Base-by-base conservation (phyloP, 2,797 vertebrate genomes). In the Benthosema pterotum region DNA sequence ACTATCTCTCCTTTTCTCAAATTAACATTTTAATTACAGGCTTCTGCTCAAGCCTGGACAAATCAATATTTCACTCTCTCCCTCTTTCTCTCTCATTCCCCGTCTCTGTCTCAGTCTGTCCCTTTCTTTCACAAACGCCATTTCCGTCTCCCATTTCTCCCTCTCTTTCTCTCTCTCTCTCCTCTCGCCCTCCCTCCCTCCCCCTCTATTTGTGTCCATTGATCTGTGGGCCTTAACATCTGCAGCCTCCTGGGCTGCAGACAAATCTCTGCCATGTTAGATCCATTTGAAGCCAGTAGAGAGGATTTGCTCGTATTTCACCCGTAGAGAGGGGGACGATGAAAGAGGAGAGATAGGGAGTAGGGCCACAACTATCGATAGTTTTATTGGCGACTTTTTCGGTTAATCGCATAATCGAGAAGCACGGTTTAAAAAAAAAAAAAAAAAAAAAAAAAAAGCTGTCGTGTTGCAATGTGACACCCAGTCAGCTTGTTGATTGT, bases 21-120 rank as follows among this genome's bases (percentile, higher is more conserved):
- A 99, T 99, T 99, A 98, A 98, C 97, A 98, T 99, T 97, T 99
- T 99, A 99, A 99, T 99, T 98, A 98, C 95, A 95, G 96, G 94
- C 93, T 38, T 94, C 94, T 95, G 95, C 94, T 95, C 95, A 96
- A 95, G 93, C 92, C 91, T 87, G 85, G 65, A 83, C 88, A 94
- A 96, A 98, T 99, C 97, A 94, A 98, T 98, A 95, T 87, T 85
- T 92, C 92, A 94, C 92, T 93, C 92, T 83, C 91, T 86, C 74
- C 69, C 83, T 82, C 78, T 59, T 70, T 82, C 65, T 52, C 47
- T 56, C 15, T 38, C 69, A 75, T 45, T 82, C 63, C 71, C 18
- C 42, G 45, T 42, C 49, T 52, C 22, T 14, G 6, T 52, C 25
- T 28, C 19, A 22, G 14, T 72, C 18, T 28, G 64, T 73, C 22